Evolutionary conservation across 35 echinoderm and acorn worm species (phyloP), one percentile per base, ranked within the genome.

Genomic region (Eucidaris tribuloides): DNA sequence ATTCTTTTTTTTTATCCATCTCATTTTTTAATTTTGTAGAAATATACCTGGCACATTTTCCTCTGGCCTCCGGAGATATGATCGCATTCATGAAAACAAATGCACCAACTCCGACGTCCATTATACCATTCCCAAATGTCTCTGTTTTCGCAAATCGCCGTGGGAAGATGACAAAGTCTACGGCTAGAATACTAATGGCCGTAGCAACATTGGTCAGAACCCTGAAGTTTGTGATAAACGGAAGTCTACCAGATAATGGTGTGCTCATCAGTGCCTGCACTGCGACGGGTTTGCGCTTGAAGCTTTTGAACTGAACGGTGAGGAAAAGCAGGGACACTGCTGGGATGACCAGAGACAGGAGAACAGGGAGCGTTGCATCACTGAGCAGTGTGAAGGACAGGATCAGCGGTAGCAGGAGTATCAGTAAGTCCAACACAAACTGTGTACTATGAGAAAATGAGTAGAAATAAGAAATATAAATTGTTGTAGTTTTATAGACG

Each of bases 31-130:
- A n/a, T n/a, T n/a, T n/a, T n/a, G n/a, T n/a, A n/a, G n/a, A n/a
- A n/a, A n/a, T n/a, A n/a, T 24, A 74, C 68, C 68, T 74, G 4
- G 19, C 27, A 49, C 65, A 79, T 45, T 59, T 86, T 0, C 86
- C 86, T 44, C 96, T 89, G 25, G 90, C 96, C 65, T 99, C 96
- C 45, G 80, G 83, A 37, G 90, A 86, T 6, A 93, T 91, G 2
- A 99, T 15, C n/a, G 91, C 90, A 87, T 99, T 99, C 42, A 78
- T 83, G 29, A 99, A 71, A 46, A 90, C 83, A 45, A 92, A 99
- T 31, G 70, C 25, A 37, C 96, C 96, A 28, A 93, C 90, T 13
- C 82, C 90, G 15, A 79, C 37, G 52, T 99, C 96, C 96, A 99
- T 99, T 23, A 99, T 60, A 18, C 96, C 91, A 46, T 78, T 93